Evolutionary conservation across 2,797 vertebrate species (phyloP).

Genomic region (Sitta carolinensis): DNA sequence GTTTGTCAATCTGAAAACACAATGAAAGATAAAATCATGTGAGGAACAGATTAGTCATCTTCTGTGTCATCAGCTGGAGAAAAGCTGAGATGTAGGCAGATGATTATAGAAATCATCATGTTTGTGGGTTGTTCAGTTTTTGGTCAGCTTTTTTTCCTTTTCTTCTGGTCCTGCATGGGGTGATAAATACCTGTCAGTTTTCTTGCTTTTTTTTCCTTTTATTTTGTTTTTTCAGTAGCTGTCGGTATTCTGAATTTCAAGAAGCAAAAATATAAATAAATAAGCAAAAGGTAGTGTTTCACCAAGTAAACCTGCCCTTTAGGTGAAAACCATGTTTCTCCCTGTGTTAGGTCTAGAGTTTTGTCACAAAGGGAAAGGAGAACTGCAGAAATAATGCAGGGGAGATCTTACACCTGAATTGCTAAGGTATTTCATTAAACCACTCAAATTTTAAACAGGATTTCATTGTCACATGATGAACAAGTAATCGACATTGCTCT

Average conservation of each 20-base stretch:
- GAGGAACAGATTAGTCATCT: neutral
- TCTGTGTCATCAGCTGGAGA: neutral
- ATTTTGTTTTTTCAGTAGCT: too few species aligned
- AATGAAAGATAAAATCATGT: neutral
- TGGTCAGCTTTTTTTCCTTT: fast-evolving
- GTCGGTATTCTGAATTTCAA: neutral
- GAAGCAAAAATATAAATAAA: neutral
- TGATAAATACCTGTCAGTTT: fast-evolving
- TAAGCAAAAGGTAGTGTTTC: neutral
- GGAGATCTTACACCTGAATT: neutral
- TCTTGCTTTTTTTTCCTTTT: neutral
- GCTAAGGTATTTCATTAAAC: neutral
- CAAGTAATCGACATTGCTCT: neutral
- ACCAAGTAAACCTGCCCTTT: neutral
- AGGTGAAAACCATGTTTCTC: neutral
- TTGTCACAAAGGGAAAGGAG: neutral
- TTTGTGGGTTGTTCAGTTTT: neutral
- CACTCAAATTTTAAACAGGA: neutral
- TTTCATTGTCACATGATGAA: neutral
- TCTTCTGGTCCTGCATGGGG: neutral
- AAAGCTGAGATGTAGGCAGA: neutral
- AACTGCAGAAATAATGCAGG: neutral
- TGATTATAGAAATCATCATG: neutral
- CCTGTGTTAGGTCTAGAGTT: neutral
- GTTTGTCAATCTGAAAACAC: neutral